Base-by-base conservation (phyloP, 2,888 invertebrate genomes). In the Mycalesis mineus region DNA sequence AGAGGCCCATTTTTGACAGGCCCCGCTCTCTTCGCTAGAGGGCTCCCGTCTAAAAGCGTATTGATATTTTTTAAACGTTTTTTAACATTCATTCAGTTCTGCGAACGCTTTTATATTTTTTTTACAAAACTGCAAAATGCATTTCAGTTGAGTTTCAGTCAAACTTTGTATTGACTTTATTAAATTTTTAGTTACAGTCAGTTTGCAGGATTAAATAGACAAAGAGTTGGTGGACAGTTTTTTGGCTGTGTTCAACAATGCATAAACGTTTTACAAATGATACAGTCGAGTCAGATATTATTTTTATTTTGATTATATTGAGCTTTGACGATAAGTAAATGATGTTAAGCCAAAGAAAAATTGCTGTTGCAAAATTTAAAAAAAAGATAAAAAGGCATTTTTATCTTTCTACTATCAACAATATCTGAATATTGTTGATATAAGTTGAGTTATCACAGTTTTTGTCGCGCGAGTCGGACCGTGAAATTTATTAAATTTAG, bases 1-100 rank as follows among this genome's bases (percentile, higher is more conserved):
- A 79, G 74, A n/a, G 77, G 63, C 56, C 83, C 85, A 74, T 88
- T 87, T 77, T 79, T 82, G 68, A 78, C 74, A 67, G 70, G 71
- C 63, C 80, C 85, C 60, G 70, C 68, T 61, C 72, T 84, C 65
- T 71, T 67, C 57, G 63, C 77, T 62, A 70, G 73, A 69, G 82
- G 74, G 55, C 70, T 77, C 56, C 82, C 83, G 61, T 88, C 88
- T 84, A 71, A 62, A 66, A 70, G 58, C 44, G 57, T 61, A 55
- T 58, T 57, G 55, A 59, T 44, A 56, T 56, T 52, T 59, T 56
- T 40, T 47, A 51, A 37, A 29, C 51, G 39, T 55, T 47, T 50
- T 55, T 31, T 44, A n/a, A 42, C 52, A 31, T 29, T 31, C 52
- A 52, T 31, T 33, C 47, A 47, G 5, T 33, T 47, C 13, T 52